These are phyloP conservation scores for Leptinotarsa undecemlineata DNA, from an alignment of 1,140 invertebrate species.

Conservation along the genomic window DNA sequence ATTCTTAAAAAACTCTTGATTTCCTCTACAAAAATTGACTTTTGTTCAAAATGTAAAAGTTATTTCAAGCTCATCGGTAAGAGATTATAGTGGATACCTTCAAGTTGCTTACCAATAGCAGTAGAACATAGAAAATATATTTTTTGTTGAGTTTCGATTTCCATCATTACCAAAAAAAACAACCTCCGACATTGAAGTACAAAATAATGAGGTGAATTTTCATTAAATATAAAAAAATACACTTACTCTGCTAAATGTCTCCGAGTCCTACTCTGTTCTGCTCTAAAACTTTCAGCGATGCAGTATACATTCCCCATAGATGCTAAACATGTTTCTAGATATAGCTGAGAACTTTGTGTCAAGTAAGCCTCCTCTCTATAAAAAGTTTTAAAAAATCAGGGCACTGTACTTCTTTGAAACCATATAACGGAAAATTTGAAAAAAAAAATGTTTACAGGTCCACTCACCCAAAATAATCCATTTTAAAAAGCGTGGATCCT, in stretches of 20 bases:
- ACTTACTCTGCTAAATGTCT: slow-evolving; percentile 93
- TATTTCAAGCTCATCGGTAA: no score
- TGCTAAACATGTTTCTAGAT: slow-evolving; percentile 94
- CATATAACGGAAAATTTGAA: not conserved
- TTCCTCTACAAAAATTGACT: no score
- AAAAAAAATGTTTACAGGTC: not conserved
- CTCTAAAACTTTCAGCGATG: slow-evolving; percentile 96
- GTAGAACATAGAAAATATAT: no score
- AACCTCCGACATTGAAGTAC: no score
- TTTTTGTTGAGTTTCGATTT: no score
- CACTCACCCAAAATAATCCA: slow-evolving; percentile 88
- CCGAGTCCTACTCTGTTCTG: slow-evolving; percentile 94
- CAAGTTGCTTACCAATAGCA: no score
- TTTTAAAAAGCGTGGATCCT: slow-evolving; percentile 95
- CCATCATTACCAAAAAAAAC: no score
- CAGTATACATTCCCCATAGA: slow-evolving; percentile 96
- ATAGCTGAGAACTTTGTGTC: slow-evolving; percentile 98
- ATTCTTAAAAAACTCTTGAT: no score
- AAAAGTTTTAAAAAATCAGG: slow-evolving; percentile 30
- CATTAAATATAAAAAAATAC: no score
- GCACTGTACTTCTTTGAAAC: not conserved
- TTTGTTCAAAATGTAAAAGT: no score
- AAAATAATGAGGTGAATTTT: no score
- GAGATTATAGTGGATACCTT: no score
- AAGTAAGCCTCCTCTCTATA: slow-evolving; percentile 86